These are phyloP conservation scores for Lapara coniferarum DNA, from an alignment of 2,888 invertebrate genomes.

Conservation along the genomic window DNA sequence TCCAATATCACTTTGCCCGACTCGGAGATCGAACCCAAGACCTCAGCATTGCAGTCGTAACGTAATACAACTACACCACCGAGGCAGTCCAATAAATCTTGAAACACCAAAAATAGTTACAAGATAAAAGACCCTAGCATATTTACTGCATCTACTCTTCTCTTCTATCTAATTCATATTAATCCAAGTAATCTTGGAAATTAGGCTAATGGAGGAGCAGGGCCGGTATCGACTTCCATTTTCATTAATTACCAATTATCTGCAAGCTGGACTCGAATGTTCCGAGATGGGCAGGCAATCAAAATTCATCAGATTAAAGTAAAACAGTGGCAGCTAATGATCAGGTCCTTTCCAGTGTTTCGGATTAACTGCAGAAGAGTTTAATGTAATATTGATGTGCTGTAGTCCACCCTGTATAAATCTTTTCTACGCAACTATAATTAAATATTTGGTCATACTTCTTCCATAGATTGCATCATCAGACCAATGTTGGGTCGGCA, in stretches of 20 bases:
- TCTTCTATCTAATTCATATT: neutral
- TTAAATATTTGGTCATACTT: too few species aligned
- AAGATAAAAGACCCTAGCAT: neutral
- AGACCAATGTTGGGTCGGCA: too few species aligned
- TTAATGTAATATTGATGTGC: too few species aligned
- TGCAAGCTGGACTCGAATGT: neutral
- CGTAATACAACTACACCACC: too few species aligned
- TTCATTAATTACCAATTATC: constrained; percentile 10
- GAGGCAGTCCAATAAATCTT: too few species aligned
- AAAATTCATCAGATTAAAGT: neutral
- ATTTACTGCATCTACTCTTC: neutral
- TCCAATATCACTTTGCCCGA: too few species aligned
- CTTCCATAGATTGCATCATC: too few species aligned
- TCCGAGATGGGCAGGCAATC: neutral
- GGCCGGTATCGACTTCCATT: constrained; percentile 1
- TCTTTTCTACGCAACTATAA: too few species aligned
- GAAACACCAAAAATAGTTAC: neutral
- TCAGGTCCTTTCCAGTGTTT: neutral
- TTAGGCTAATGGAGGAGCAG: constrained; percentile 1
- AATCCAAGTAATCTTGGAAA: constrained; percentile 3
- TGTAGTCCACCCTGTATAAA: too few species aligned
- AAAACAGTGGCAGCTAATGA: neutral
- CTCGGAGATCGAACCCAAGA: too few species aligned
- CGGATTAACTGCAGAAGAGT: too few species aligned
- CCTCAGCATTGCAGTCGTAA: too few species aligned